Evolutionary conservation across 1,140 invertebrate genomes (phyloP).

Genomic region (Bursaphelenchus mucronatus): DNA sequence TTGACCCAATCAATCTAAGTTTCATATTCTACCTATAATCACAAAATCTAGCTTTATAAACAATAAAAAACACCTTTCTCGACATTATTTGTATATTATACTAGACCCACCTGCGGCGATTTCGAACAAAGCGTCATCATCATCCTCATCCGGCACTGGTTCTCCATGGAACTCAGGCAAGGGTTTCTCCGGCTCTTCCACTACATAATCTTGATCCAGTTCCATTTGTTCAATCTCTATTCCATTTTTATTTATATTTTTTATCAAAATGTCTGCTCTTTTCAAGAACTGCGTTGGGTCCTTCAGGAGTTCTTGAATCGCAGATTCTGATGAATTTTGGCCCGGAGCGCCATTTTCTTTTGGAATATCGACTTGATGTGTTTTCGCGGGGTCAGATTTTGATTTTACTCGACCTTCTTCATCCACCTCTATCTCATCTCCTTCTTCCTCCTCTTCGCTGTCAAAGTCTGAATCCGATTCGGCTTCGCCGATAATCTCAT

Average conservation of each 20-base stretch:
- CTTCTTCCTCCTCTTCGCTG: slow-evolving; percentile 9
- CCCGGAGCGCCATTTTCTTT: not conserved
- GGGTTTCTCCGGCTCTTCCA: slow-evolving; percentile 38
- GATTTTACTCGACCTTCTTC: slow-evolving; percentile 11
- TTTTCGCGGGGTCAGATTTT: not conserved
- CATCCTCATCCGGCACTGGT: slow-evolving; percentile 47
- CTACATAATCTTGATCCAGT: slow-evolving; percentile 21
- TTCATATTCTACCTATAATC: too few species aligned
- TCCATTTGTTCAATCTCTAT: slow-evolving; percentile 27
- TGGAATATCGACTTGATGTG: not conserved
- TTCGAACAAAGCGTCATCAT: slow-evolving; percentile 43
- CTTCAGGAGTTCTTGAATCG: slow-evolving; percentile 24
- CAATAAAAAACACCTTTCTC: not conserved
- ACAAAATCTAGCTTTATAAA: too few species aligned
- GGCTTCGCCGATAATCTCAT: slow-evolving; percentile 12
- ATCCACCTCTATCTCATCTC: slow-evolving; percentile 26
- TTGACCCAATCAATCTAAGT: too few species aligned
- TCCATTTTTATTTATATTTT: slow-evolving; percentile 8
- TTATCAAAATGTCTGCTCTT: slow-evolving; percentile 17
- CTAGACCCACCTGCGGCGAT: slow-evolving; percentile 39
- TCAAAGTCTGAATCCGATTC: slow-evolving; percentile 11
- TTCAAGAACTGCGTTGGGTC: slow-evolving; percentile 34
- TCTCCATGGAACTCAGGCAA: slow-evolving; percentile 47
- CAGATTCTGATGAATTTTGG: slow-evolving; percentile 8
- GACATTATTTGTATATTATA: slow-evolving; percentile 33